Conservation (phyloP, 2,797 vertebrate genomes). For the Naso thynnoides region DNA sequence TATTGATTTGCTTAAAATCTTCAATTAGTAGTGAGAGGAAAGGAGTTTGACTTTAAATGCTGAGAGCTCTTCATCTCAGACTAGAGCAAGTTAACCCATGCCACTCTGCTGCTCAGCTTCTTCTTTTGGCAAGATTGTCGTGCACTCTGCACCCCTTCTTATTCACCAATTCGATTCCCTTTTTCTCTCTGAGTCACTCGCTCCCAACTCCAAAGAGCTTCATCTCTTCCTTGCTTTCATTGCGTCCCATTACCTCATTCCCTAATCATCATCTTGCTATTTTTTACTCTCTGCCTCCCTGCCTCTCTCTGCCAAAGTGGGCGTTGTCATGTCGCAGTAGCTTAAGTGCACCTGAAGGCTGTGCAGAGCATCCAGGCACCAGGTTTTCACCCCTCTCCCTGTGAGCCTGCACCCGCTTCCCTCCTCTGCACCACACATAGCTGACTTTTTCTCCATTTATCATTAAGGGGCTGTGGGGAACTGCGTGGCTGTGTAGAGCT, state of each 20-base stretch:
- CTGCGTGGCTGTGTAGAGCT: slow-evolving; percentile 37
- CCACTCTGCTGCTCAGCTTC: slow-evolving; percentile 33
- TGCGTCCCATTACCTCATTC: slow-evolving; percentile 34
- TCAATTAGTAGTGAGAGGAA: slow-evolving; percentile 7
- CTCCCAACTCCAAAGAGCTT: slow-evolving; percentile 30
- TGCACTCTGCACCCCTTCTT: slow-evolving; percentile 37
- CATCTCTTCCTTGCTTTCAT: slow-evolving; percentile 19
- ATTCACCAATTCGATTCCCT: slow-evolving; percentile 21
- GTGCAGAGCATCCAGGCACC: slow-evolving; percentile 31
- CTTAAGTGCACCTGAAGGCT: slow-evolving; percentile 51
- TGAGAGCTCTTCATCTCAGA: slow-evolving; percentile 19
- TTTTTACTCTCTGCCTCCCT: slow-evolving; percentile 24
- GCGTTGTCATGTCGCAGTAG: slow-evolving; percentile 63
- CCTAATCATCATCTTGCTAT: slow-evolving; percentile 23
- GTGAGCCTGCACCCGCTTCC: slow-evolving; percentile 23
- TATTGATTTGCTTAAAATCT: slow-evolving; percentile 46
- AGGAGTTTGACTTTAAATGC: slow-evolving; percentile 23
- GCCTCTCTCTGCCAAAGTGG: slow-evolving; percentile 23
- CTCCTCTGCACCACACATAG: slow-evolving; percentile 49
- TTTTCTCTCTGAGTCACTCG: slow-evolving; percentile 26
- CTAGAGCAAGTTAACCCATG: slow-evolving; percentile 59
- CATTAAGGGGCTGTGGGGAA: slow-evolving; percentile 52
- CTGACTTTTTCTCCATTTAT: slow-evolving; percentile 53
- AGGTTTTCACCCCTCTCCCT: slow-evolving; percentile 29
- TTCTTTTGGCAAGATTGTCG: slow-evolving; percentile 46